Conservation (phyloP, 1,140 invertebrate species). For the Megalopta genalis region DNA sequence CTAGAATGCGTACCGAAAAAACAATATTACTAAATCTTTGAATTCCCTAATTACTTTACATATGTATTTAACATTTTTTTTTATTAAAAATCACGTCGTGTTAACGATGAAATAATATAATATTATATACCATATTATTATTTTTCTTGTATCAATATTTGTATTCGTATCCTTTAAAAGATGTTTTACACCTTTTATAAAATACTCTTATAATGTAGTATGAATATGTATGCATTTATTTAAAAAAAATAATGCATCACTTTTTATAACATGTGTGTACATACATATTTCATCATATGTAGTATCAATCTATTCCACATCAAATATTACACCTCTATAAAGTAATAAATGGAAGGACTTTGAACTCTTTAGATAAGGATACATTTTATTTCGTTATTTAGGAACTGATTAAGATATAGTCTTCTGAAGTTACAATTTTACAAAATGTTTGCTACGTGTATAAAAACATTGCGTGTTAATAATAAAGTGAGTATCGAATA, state of each 20-base stretch:
- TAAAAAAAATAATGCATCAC: too few relatives aligned
- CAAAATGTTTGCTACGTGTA: constrained; percentile 45
- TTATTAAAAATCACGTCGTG: background rate
- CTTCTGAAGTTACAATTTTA: background rate
- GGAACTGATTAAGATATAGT: background rate
- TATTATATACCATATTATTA: background rate
- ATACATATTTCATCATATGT: too few relatives aligned
- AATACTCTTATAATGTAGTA: too few relatives aligned
- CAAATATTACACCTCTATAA: background rate
- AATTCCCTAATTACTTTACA: background rate
- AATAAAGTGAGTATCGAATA: constrained; percentile 34
- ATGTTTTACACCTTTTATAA: background rate
- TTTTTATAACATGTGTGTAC: background rate
- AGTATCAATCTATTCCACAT: background rate
- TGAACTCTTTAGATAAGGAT: constrained; percentile 37
- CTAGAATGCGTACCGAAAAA: constrained; percentile 6
- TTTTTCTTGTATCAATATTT: background rate
- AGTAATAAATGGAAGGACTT: constrained; percentile 26
- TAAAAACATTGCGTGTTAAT: constrained; percentile 27
- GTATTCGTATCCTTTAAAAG: background rate
- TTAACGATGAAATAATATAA: background rate
- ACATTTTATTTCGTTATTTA: background rate
- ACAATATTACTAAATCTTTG: background rate
- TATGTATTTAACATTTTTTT: background rate
- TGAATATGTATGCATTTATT: too few relatives aligned